Percentiles rank a stretch among this genome's conserved stretches.
phyloP scores from a whole-genome alignment of 2,888 invertebrate genomes.

The Drosophila bunnanda region DNA sequence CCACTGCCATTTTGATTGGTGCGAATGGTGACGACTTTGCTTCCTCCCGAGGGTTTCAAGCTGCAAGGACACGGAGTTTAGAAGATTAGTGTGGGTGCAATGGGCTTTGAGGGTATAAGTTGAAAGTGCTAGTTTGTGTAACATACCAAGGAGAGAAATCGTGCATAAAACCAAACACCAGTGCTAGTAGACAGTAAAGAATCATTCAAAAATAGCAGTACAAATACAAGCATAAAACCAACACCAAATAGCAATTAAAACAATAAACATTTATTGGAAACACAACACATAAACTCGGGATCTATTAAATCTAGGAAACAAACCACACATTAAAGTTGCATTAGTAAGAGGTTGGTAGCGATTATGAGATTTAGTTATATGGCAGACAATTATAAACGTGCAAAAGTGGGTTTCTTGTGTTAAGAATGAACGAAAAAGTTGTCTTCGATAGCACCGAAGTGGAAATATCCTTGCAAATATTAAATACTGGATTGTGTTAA shows the following conservation, averaged over 20 bases:
- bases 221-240: conserved; percentile 29
- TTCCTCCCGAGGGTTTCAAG: conserved; percentile 79
- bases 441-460: conserved; percentile 16
- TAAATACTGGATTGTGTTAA: not conserved
- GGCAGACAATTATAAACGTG: conserved; percentile 2
- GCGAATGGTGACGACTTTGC: conserved; percentile 65
- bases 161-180: conserved; percentile 36
- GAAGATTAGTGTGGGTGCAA: not conserved
- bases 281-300: not conserved
- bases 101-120: not conserved
- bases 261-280: conserved; percentile 20
- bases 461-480: conserved; percentile 7
- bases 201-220: conserved; percentile 18
- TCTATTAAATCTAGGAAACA: conserved; percentile 10
- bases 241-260: conserved; percentile 29
- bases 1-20: conserved; percentile 60
- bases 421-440: conserved; percentile 12
- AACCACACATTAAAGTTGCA: not conserved
- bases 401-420: not conserved
- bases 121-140: conserved; percentile 22
- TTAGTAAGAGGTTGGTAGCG: conserved; percentile 11
- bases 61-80: conserved; percentile 64
- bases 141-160: conserved; percentile 35
- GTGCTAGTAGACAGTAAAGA: conserved; percentile 13
- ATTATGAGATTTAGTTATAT: not conserved